Percentiles rank a stretch among this genome's conserved stretches.
Evolutionary conservation across 2,888 invertebrate genomes (phyloP).

Genomic region (Ceraclea dissimilis): DNA sequence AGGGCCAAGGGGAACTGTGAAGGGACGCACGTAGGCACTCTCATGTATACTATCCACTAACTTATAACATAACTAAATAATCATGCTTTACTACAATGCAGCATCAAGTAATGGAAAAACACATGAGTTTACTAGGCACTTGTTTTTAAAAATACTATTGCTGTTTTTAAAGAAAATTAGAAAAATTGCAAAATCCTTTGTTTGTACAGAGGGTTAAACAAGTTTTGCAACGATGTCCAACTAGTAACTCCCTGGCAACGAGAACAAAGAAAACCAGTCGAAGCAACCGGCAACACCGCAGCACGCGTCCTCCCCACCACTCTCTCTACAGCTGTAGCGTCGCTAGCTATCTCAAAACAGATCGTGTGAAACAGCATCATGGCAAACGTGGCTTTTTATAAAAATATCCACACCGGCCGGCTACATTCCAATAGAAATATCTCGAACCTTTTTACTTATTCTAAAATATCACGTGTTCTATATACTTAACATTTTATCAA

Average conservation of each 20-base stretch:
- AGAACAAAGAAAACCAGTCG: conserved; percentile 38
- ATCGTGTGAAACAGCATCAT: conserved; percentile 29
- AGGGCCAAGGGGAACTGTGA: too few species aligned
- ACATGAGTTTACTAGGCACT: neutral
- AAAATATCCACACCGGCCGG: neutral
- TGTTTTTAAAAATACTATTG: neutral
- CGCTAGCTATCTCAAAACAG: conserved; percentile 14
- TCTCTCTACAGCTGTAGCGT: conserved; percentile 29
- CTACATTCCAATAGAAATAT: neutral
- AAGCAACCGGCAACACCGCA: conserved; percentile 31
- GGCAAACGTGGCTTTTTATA: conserved; percentile 34
- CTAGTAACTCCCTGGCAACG: conserved; percentile 24
- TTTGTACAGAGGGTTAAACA: conserved; percentile 7
- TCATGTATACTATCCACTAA: too few species aligned
- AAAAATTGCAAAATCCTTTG: neutral
- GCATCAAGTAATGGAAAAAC: neutral
- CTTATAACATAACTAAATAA: too few species aligned
- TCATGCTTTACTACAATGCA: too few species aligned
- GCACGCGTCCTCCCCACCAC: conserved; percentile 32
- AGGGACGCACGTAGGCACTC: too few species aligned
- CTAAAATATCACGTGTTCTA: neutral
- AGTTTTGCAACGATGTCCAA: conserved; percentile 20
- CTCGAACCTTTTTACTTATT: neutral
- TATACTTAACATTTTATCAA: neutral
- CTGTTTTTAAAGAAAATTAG: neutral